phyloP scores from a whole-genome alignment of 2,797 vertebrate genomes.

The Aselliscus stoliczkanus region DNA sequence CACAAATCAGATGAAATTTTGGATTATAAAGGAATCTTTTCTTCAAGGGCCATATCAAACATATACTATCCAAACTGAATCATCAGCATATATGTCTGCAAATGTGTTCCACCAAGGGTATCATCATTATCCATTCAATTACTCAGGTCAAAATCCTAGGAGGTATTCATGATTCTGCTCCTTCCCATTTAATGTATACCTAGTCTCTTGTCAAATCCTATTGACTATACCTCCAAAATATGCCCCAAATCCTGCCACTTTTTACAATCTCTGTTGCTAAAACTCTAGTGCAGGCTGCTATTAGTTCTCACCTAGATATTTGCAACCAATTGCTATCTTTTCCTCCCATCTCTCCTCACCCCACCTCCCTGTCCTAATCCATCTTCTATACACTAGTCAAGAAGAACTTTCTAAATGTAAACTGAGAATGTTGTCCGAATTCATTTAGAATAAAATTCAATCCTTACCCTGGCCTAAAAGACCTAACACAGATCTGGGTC shows the following conservation, averaged over 20 bases:
- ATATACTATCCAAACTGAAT: neutral
- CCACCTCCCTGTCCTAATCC: neutral
- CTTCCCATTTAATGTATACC: neutral
- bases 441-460: neutral
- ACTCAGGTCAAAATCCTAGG: neutral
- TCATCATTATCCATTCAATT: neutral
- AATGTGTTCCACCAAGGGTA: neutral
- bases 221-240: neutral
- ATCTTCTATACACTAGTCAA: neutral
- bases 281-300: neutral
- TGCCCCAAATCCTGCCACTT: neutral
- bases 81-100: neutral
- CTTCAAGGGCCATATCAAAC: neutral
- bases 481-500: neutral
- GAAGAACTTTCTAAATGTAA: neutral
- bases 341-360: neutral
- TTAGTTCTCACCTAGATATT: neutral
- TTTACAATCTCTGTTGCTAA: neutral
- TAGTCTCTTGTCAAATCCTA: neutral
- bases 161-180: neutral
- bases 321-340: neutral
- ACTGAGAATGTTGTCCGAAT: neutral
- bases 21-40: neutral
- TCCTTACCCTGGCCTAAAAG: neutral
- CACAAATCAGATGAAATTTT: neutral